Evolutionary conservation across 2,888 invertebrate genomes (phyloP), one percentile per base, ranked within the genome.

Genomic region (Acrobasis suavella): DNA sequence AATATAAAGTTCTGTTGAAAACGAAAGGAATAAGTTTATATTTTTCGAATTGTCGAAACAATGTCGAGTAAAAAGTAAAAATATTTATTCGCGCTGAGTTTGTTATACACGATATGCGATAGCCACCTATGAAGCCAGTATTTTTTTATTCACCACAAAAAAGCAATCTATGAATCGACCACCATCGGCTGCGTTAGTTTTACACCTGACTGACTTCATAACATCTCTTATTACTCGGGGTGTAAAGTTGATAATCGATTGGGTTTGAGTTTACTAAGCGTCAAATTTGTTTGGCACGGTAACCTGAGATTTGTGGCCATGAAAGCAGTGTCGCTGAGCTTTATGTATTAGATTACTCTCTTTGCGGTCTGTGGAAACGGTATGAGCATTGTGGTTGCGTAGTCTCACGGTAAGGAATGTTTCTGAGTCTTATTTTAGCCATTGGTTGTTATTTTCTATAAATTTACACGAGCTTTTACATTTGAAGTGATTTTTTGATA

Each of bases 241-340:
- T 66, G 68, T 78, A 79, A 67, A 72, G 81, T 77, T 69, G 69
- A 74, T 73, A 73, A 68, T 87, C 65, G 78, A 67, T 65, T 62
- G 71, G 62, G 71, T 70, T 62, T 56, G 50, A 64, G 66, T 74
- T 73, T 72, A 50, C 52, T 46, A 63, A 56, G 64, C 22, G 46
- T 51, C 59, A 50, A 60, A 46, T 58, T 64, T 46, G 69, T 63
- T 67, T 64, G 69, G 64, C 75, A 76, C 75, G 80, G 91, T 90
- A 91, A 92, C 83, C 81, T 77, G 87, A 92, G 87, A 89, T 85
- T 83, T 83, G 88, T 82, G 88, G 85, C 86, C 82, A 82, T 85
- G 87, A 90, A 92, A 89, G 83, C 86, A 89, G 85, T 90, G 91
- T 91, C 89, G 87, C 86, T 91, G 89, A 86, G 91, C 91, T 91